Evolutionary conservation across 37 sponge, comb jelly and placozoan genomes (phyloP).

Genomic region (Bolinopsis microptera): DNA sequence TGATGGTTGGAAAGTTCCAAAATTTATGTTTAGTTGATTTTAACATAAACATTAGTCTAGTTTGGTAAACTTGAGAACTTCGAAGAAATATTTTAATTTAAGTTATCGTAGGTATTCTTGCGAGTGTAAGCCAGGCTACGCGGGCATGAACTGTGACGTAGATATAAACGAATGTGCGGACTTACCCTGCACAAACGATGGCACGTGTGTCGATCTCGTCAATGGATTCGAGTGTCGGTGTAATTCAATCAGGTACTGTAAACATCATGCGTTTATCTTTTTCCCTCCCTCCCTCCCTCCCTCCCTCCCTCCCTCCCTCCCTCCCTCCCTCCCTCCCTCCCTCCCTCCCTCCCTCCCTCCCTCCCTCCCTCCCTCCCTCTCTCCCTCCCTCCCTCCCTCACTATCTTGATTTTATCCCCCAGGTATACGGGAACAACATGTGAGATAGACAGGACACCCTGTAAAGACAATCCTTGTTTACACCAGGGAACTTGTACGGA

Average conservation of each 20-base stretch:
- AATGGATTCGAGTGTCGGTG: slow-evolving; percentile 38
- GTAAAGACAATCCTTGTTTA: slow-evolving; percentile 12
- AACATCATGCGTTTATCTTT: background rate
- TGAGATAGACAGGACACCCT: slow-evolving; percentile 47
- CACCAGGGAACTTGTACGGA: background rate
- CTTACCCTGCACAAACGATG: slow-evolving; percentile 13
- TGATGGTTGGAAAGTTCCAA: too few species aligned
- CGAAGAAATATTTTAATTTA: background rate
- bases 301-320: background rate
- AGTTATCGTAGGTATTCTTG: background rate
- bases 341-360: background rate
- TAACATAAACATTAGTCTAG: too few species aligned
- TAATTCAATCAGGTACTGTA: slow-evolving; percentile 2
- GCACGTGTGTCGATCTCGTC: slow-evolving; percentile 2
- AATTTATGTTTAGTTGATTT: too few species aligned
- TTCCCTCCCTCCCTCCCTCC: background rate
- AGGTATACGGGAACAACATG: slow-evolving; percentile 5
- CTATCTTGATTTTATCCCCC: too few species aligned
- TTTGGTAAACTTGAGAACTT: background rate
- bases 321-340: background rate
- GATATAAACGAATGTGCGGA: slow-evolving; percentile 58
- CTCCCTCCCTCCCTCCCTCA: background rate
- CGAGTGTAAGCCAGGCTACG: slow-evolving; percentile 23
- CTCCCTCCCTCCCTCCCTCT: background rate
- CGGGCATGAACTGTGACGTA: slow-evolving; percentile 51